phyloP scores from a whole-genome alignment of 2,888 invertebrate genomes.

The Luffia ferchaultella region DNA sequence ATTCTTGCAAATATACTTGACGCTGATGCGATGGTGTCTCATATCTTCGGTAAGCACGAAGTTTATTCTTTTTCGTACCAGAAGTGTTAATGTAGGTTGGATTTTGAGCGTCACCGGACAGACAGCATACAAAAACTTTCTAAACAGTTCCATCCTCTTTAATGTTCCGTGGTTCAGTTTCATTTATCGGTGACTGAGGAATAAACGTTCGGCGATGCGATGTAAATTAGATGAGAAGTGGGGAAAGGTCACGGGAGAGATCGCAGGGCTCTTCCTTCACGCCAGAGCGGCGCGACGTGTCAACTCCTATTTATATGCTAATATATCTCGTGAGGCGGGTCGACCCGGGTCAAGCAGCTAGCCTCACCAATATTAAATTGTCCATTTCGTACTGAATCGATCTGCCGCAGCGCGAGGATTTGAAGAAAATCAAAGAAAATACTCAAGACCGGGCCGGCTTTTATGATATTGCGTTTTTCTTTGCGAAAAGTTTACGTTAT shows the following conservation, averaged over 20 bases:
- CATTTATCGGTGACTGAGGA: too few relatives aligned
- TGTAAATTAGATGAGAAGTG: background rate
- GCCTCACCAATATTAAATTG: background rate
- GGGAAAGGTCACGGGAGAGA: constrained; percentile 11
- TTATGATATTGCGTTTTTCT: background rate
- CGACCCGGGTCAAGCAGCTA: background rate
- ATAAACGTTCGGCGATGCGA: background rate
- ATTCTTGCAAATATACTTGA: too few relatives aligned
- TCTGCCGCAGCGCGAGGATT: background rate
- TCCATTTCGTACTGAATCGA: background rate
- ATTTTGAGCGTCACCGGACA: too few relatives aligned
- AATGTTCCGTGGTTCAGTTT: too few relatives aligned
- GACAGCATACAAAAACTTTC: too few relatives aligned
- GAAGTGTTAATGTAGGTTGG: too few relatives aligned
- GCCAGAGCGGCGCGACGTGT: constrained; percentile 6
- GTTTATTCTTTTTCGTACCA: too few relatives aligned
- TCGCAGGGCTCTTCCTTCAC: constrained; percentile 18
- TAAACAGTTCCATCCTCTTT: too few relatives aligned
- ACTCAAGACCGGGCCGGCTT: background rate
- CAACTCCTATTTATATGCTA: constrained; percentile 37
- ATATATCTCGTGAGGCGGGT: constrained; percentile 18
- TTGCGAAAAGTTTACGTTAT: background rate
- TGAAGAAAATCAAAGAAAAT: background rate
- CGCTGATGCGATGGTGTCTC: too few relatives aligned
- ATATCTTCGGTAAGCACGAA: too few relatives aligned